phyloP scores from a whole-genome alignment of 2,888 invertebrate species.

The Oscheius sp. region DNA sequence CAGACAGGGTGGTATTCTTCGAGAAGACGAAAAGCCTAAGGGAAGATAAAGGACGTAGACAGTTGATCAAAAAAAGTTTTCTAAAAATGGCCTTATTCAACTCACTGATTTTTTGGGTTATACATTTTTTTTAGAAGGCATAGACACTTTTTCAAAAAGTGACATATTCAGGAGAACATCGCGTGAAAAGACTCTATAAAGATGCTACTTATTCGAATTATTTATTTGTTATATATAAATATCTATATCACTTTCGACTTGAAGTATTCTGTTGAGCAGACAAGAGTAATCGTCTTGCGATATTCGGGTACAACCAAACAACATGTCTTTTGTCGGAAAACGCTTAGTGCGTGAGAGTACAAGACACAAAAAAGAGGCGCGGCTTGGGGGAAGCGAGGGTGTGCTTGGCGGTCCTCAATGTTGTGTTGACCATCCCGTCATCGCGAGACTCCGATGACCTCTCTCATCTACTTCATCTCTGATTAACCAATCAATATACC shows the following conservation, averaged over 20 bases:
- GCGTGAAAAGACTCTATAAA: neutral
- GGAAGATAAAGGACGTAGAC: too few relatives aligned
- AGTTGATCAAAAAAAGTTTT: too few relatives aligned
- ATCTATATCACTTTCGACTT: too few relatives aligned
- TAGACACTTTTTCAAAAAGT: too few relatives aligned
- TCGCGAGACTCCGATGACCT: constrained; percentile 24
- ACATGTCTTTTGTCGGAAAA: constrained; percentile 24
- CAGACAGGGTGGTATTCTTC: too few relatives aligned
- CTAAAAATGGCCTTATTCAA: too few relatives aligned
- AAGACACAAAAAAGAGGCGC: constrained; percentile 30
- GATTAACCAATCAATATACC: constrained; percentile 28
- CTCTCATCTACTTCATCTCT: constrained; percentile 28
- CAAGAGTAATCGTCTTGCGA: too few relatives aligned
- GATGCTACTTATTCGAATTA: too few relatives aligned
- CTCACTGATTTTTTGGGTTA: too few relatives aligned
- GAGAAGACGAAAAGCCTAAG: too few relatives aligned
- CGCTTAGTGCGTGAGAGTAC: constrained; percentile 29
- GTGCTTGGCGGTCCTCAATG: constrained; percentile 27
- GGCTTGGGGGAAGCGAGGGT: constrained; percentile 25
- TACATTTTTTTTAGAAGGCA: too few relatives aligned
- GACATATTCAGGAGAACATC: neutral
- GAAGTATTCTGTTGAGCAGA: neutral
- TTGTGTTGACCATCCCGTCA: constrained; percentile 26
- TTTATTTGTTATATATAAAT: too few relatives aligned
- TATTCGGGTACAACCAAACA: constrained; percentile 26